Conservation (phyloP, 2,797 vertebrate genomes). For the Psittacula echo region DNA sequence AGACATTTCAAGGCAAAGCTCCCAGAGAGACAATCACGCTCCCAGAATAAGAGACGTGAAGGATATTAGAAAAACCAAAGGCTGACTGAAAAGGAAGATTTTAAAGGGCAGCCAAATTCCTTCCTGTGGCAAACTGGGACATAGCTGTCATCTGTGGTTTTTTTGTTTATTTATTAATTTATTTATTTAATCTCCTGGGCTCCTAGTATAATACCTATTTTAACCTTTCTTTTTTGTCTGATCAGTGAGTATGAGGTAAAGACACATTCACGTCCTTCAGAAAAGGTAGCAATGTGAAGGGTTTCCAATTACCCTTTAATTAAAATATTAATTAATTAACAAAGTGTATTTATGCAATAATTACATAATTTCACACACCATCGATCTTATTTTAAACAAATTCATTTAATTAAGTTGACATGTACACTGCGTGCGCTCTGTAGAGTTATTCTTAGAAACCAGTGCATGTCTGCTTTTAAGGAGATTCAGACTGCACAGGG, state of each 20-base stretch:
- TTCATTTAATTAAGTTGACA: constrained; percentile 67
- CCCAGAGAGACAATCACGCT: constrained; percentile 20
- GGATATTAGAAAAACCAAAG: constrained; percentile 35
- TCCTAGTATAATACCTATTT: neutral
- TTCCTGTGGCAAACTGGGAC: neutral
- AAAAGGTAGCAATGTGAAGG: constrained; percentile 52
- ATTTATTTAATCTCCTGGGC: neutral
- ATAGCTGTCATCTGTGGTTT: neutral
- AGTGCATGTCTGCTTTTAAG: constrained; percentile 30
- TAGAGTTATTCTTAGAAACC: constrained; percentile 50
- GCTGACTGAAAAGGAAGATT: constrained; percentile 26
- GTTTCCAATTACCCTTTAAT: constrained; percentile 71
- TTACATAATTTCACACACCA: constrained; percentile 74
- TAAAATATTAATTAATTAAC: constrained; percentile 78
- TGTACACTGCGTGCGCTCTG: constrained; percentile 50
- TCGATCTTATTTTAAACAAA: constrained; percentile 70
- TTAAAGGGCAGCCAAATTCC: constrained; percentile 18
- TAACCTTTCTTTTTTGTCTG: neutral
- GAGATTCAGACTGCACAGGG: neutral
- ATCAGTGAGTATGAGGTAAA: constrained; percentile 17
- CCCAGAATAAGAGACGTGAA: neutral
- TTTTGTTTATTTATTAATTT: neutral
- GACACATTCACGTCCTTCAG: constrained; percentile 6
- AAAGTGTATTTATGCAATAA: constrained; percentile 75
- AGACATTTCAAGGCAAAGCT: constrained; percentile 46